Evolutionary conservation across 2,113 vertebrate genomes (phyloP), one percentile per base, ranked within the genome.

Genomic region (Notechis scutatus): DNA sequence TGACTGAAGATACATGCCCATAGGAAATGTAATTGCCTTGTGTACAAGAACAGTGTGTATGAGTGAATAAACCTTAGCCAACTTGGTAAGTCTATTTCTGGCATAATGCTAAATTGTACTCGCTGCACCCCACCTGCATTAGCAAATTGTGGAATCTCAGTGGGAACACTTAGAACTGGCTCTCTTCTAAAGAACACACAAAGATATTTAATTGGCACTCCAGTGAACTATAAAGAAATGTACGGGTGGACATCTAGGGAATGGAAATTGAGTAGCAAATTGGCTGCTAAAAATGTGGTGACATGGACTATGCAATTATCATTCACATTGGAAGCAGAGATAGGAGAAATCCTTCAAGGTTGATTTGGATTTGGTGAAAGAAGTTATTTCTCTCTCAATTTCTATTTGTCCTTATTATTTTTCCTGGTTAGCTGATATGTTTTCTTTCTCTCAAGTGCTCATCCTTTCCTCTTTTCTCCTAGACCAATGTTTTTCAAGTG

Each of bases 161-260:
- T 96, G 94, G 95, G 50, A 61, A 92, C 69, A 56, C 93, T 96
- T 96, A 96, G 95, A 97, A 95, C 95, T 95, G 57, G 91, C 95
- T 96, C 95, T 97, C 96, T 96, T 96, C 94, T 96, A 89, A 97
- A 94, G 61, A 96, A 61, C 96, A 96, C 95, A 61, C 94, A 93
- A 95, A 52, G 88, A 96, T 96, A 55, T 94, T 96, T 95, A 94
- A 95, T 94, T 95, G 88, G 95, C 96, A 95, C 93, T 94, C 96
- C 95, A 95, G 92, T 91, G 94, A 95, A 95, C 85, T 45, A 93
- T 95, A 95, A 61, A 92, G 90, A 94, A 61, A 90, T 8, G 26
- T 87, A 57, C 0, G 47, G 89, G 42, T 94, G 93, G 94, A 94
- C 90, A 74, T 74, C 54, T 64, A 92, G 11, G 64, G 88, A 93